phyloP scores from a whole-genome alignment of 2,888 invertebrate species.

The Thelaira solivaga region DNA sequence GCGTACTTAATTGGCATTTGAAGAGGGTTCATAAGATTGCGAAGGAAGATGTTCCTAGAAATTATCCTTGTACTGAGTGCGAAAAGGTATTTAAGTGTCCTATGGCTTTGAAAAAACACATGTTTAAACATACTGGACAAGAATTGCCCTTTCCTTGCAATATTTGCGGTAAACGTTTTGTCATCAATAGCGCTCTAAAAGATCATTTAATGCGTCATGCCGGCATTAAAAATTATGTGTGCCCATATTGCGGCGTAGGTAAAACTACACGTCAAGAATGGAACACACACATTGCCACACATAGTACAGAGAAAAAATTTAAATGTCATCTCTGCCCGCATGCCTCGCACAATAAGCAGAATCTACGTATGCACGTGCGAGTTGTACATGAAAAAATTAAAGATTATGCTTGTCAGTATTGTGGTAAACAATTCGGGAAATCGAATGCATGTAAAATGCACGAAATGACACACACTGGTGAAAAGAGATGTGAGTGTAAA shows the following conservation, averaged over 20 bases:
- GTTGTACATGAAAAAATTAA: slow-evolving; percentile 74
- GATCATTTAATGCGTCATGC: slow-evolving; percentile 75
- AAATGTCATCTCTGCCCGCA: slow-evolving; percentile 73
- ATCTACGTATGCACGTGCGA: slow-evolving; percentile 72
- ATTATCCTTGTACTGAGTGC: slow-evolving; percentile 73
- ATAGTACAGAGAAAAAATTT: slow-evolving; percentile 74
- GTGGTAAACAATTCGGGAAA: slow-evolving; percentile 73
- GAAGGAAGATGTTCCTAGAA: slow-evolving; percentile 69
- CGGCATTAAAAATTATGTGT: slow-evolving; percentile 75
- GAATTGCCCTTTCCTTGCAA: slow-evolving; percentile 74
- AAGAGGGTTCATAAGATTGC: slow-evolving; percentile 68
- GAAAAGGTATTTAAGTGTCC: slow-evolving; percentile 75
- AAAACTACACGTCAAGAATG: slow-evolving; percentile 75
- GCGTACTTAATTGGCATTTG: slow-evolving; percentile 72
- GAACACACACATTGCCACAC: slow-evolving; percentile 74
- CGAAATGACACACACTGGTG: slow-evolving; percentile 73
- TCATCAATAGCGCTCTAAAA: slow-evolving; percentile 74
- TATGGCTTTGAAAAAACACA: slow-evolving; percentile 74
- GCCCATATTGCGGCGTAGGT: slow-evolving; percentile 74
- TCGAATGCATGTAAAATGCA: slow-evolving; percentile 74
- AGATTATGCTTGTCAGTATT: slow-evolving; percentile 73
- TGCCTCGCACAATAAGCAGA: slow-evolving; percentile 74
- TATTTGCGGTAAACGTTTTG: slow-evolving; percentile 74
- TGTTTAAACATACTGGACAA: slow-evolving; percentile 74
- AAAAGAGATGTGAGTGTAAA: slow-evolving; percentile 73